These are phyloP conservation scores for Diceros bicornis DNA, from an alignment of 2,797 vertebrate genomes.

Conservation along the genomic window DNA sequence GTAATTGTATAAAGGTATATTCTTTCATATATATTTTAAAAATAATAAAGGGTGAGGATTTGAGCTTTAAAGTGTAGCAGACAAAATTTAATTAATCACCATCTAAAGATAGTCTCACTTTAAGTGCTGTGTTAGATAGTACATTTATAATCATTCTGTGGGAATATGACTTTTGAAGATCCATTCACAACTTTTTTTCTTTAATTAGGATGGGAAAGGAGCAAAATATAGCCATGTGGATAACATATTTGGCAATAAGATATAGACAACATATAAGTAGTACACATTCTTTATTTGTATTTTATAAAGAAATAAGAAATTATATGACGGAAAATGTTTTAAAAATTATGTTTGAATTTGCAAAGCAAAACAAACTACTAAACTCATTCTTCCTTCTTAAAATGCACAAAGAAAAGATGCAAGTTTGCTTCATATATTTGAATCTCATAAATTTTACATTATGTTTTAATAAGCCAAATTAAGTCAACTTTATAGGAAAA, in stretches of 20 bases:
- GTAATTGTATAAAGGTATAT: constrained; percentile 15
- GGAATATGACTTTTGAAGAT: neutral
- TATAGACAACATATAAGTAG: neutral
- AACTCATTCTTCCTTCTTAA: neutral
- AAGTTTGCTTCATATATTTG: neutral
- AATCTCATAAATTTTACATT: neutral
- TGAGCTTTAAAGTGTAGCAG: neutral
- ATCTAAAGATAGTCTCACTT: neutral
- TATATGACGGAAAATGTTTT: neutral
- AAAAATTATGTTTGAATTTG: neutral
- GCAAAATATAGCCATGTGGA: neutral
- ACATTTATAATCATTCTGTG: neutral
- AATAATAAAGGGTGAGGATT: constrained; percentile 18
- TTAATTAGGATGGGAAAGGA: neutral
- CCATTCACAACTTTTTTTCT: neutral
- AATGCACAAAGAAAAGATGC: neutral
- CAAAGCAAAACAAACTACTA: neutral
- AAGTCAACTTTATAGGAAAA: neutral
- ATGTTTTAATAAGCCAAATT: constrained; percentile 13
- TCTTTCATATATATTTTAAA: constrained; percentile 42
- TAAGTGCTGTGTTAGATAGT: neutral
- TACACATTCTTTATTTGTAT: neutral
- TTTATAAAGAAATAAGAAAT: neutral
- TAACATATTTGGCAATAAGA: neutral
- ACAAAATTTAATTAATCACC: neutral